Conservation (phyloP, 2,888 invertebrate genomes). For the Noctua fimbriata region DNA sequence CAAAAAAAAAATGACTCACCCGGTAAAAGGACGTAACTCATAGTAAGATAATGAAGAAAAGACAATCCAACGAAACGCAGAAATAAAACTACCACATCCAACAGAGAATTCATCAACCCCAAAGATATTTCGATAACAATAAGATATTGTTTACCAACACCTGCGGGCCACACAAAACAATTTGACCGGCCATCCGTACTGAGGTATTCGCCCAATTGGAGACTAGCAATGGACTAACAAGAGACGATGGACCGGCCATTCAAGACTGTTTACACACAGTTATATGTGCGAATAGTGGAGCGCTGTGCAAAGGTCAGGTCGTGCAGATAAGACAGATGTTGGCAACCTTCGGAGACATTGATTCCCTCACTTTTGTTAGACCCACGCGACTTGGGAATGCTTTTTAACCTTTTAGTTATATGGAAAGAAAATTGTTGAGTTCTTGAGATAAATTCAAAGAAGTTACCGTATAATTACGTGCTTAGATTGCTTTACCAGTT, state of each 20-base stretch:
- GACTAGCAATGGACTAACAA: slow-evolving; percentile 22
- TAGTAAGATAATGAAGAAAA: neutral
- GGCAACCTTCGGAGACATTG: slow-evolving; percentile 54
- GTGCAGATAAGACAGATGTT: slow-evolving; percentile 60
- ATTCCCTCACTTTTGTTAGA: slow-evolving; percentile 48
- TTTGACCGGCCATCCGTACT: slow-evolving; percentile 17
- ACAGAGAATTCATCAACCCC: neutral
- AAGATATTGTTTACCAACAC: slow-evolving; percentile 31
- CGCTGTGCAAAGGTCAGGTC: slow-evolving; percentile 56
- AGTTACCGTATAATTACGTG: slow-evolving; percentile 31
- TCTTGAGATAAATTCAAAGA: slow-evolving; percentile 45
- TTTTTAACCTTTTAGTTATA: slow-evolving; percentile 33
- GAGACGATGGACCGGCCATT: no score
- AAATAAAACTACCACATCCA: neutral
- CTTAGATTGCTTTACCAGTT: slow-evolving; percentile 48
- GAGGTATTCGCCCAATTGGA: slow-evolving; percentile 32
- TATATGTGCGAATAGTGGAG: slow-evolving; percentile 49
- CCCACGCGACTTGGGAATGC: slow-evolving; percentile 32
- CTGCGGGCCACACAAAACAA: slow-evolving; percentile 27
- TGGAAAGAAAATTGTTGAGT: slow-evolving; percentile 22
- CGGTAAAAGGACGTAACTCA: neutral
- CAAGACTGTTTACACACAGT: no score
- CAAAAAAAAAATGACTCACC: neutral
- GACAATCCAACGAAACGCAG: neutral
- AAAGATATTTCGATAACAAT: slow-evolving; percentile 21